These are phyloP conservation scores for Dendrocincla tyrannina DNA, from an alignment of 2,797 vertebrate species.

Conservation along the genomic window DNA sequence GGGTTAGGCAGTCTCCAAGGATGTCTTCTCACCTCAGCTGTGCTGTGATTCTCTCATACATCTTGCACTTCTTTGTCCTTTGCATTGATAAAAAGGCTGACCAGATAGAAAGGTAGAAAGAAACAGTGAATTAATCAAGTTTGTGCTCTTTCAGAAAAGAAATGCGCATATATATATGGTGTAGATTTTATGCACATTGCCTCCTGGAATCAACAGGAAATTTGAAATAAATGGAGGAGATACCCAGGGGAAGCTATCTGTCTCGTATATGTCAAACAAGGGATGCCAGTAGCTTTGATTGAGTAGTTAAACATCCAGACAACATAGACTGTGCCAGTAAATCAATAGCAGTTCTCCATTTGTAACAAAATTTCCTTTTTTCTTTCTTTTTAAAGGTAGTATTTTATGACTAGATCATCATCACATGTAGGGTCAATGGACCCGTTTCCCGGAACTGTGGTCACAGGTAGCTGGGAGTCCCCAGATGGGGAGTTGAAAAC, in stretches of 20 bases:
- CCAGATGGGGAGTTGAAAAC: not conserved
- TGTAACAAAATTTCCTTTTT: not conserved
- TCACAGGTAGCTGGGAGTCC: not conserved
- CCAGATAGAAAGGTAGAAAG: not conserved
- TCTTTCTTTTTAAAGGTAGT: not conserved
- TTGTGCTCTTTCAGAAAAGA: not conserved
- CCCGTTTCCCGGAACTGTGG: not conserved
- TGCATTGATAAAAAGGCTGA: not conserved
- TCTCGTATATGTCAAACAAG: not conserved
- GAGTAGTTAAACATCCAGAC: conserved; percentile 15
- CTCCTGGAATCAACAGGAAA: not conserved
- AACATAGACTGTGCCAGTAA: not conserved
- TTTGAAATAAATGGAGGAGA: not conserved
- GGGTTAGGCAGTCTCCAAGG: not conserved
- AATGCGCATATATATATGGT: not conserved
- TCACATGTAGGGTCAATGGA: not conserved
- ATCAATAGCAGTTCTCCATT: not conserved
- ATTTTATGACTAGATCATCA: not conserved
- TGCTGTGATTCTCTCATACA: not conserved
- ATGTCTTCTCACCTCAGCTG: not conserved
- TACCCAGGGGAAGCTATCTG: not conserved
- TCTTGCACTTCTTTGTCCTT: not conserved
- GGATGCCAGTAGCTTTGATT: not conserved
- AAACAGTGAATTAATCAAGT: not conserved
- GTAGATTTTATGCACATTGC: not conserved